These are phyloP conservation scores for Callocephalon fimbriatum DNA, from an alignment of 2,113 vertebrate species.

Conservation along the genomic window DNA sequence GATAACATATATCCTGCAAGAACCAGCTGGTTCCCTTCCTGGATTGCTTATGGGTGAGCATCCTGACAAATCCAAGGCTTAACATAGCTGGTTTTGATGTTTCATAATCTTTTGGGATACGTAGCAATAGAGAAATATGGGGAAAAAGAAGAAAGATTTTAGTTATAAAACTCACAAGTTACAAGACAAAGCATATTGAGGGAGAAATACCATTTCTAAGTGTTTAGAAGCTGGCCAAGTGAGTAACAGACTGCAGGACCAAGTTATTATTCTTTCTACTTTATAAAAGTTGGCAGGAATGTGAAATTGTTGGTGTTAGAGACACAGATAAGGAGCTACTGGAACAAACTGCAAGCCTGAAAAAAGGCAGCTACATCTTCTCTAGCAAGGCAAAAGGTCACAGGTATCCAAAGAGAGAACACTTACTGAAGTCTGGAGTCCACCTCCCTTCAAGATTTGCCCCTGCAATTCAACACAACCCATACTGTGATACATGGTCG, in stretches of 20 bases:
- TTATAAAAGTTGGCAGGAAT: background rate
- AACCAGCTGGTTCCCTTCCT: background rate
- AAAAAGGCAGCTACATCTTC: background rate
- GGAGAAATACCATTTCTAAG: background rate
- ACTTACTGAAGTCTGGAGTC: background rate
- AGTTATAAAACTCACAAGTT: background rate
- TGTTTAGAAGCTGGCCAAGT: background rate
- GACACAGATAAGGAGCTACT: background rate
- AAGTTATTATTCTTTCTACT: background rate
- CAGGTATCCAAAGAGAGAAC: background rate
- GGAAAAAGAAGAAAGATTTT: background rate
- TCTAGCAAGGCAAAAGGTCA: background rate
- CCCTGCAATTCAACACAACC: background rate
- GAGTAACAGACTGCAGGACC: background rate
- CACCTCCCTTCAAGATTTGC: background rate
- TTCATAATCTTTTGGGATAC: background rate
- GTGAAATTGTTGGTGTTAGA: background rate
- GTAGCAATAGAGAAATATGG: background rate
- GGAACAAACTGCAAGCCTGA: background rate
- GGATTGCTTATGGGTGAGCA: background rate
- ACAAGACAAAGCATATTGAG: background rate
- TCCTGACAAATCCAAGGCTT: background rate
- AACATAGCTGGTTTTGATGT: background rate
- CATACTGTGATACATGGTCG: background rate
- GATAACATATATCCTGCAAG: background rate